phyloP scores from a whole-genome alignment of 2,113 vertebrate species.

The Varanus komodoensis region DNA sequence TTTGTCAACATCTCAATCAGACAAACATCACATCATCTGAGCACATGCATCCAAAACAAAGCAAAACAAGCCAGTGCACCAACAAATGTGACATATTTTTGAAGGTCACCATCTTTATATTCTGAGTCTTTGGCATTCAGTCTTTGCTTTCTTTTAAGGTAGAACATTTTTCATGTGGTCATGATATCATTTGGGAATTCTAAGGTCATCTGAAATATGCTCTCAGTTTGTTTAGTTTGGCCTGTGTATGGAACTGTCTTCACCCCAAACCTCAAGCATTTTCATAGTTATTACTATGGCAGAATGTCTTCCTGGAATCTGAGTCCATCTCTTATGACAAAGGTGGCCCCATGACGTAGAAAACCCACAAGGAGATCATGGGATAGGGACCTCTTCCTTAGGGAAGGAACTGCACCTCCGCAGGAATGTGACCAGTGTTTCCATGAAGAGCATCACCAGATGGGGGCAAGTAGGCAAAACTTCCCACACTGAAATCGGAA shows the following conservation, averaged over 20 bases:
- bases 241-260: neutral
- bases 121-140: conserved; percentile 25
- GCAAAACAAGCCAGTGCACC: conserved; percentile 14
- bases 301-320: neutral
- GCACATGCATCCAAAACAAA: conserved; percentile 11
- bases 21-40: conserved; percentile 39
- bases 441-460: neutral
- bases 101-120: neutral
- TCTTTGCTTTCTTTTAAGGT: neutral
- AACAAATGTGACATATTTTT: neutral
- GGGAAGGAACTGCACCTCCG: neutral
- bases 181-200: neutral
- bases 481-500: neutral
- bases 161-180: neutral
- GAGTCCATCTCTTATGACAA: neutral
- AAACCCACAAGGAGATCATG: neutral
- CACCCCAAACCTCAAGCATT: neutral
- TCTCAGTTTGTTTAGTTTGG: neutral
- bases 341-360: neutral
- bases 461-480: neutral
- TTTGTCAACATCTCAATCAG: conserved; percentile 55
- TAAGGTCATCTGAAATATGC: too few species aligned
- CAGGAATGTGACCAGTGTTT: neutral
- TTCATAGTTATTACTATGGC: neutral
- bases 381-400: neutral